Evolutionary conservation across 2,797 vertebrate species (phyloP), one percentile per base, ranked within the genome.

Genomic region (Myripristis jacobus): DNA sequence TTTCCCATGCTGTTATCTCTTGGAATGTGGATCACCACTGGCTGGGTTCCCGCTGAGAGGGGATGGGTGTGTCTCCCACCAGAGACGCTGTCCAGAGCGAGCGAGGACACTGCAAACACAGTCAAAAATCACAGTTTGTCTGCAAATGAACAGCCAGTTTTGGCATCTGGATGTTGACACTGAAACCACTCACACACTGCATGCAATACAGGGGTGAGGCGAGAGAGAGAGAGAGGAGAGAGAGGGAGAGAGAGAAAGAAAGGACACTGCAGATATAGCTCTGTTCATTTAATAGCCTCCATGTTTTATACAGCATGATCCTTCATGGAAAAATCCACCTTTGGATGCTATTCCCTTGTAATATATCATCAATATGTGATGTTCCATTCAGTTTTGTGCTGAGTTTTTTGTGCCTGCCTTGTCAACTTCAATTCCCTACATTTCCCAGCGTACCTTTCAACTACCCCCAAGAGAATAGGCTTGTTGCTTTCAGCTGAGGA

Each of bases 1-100:
- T 84, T 88, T 82, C 88, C 84, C 79, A 56, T 68, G 83, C 64
- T 56, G 70, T 88, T 93, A 93, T 93, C 92, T 84, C 31, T 31
- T 61, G 89, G 91, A 93, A 93, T 93, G 90, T 66, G 67, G 70
- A 81, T 85, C 44, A 36, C 67, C 70, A 57, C 13, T 64, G 52
- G 81, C 84, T 34, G 61, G 38, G 50, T 85, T 92, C 88, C 80
- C 81, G 80, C 83, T 60, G 72, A 51, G 61, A 78, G 6, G 62
- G 64, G 70, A 80, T 60, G 80, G 84, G 83, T 73, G 79, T 80
- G 86, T 88, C 79, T 73, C 77, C 79, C 63, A 70, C 48, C 22
- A 19, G 65, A 84, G 82, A 89, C 38, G 19, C 62, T 81, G 75
- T 86, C 73, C 81, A 81, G 73, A 66, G 61, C 2, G n/a, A 79